These are phyloP conservation scores for Progne subis DNA, from an alignment of 2,113 vertebrate genomes.

Conservation along the genomic window DNA sequence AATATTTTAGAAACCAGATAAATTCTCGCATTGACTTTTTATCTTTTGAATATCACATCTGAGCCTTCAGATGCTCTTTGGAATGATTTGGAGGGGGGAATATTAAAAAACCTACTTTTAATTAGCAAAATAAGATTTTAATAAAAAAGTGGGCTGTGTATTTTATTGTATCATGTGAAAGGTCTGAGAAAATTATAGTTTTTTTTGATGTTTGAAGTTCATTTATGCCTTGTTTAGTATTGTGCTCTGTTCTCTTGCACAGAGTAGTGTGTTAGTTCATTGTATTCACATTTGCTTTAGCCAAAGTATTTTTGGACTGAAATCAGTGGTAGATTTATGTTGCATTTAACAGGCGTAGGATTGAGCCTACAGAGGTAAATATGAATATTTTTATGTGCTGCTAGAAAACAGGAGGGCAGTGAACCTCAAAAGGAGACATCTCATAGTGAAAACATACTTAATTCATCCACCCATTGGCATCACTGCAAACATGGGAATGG, in stretches of 20 bases:
- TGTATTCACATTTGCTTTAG: background rate
- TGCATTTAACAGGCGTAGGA: background rate
- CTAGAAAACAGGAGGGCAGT: background rate
- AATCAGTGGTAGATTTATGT: background rate
- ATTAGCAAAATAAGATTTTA: background rate
- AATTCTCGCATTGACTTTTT: background rate
- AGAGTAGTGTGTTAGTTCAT: background rate
- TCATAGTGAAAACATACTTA: background rate
- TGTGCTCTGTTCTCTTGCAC: background rate
- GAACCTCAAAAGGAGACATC: background rate
- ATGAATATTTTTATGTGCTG: background rate
- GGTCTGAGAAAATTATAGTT: background rate
- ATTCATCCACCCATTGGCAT: background rate
- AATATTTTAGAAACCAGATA: background rate
- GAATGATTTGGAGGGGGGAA: background rate
- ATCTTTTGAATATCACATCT: background rate
- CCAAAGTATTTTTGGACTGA: background rate
- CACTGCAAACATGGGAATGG: background rate
- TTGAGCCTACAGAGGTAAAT: background rate
- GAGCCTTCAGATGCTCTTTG: background rate
- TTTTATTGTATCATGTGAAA: background rate
- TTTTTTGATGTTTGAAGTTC: background rate
- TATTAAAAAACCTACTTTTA: background rate
- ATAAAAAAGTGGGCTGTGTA: accelerated
- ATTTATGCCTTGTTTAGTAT: background rate